Base-by-base conservation (phyloP, 2,888 invertebrate genomes). In the Parelbella ahira region DNA sequence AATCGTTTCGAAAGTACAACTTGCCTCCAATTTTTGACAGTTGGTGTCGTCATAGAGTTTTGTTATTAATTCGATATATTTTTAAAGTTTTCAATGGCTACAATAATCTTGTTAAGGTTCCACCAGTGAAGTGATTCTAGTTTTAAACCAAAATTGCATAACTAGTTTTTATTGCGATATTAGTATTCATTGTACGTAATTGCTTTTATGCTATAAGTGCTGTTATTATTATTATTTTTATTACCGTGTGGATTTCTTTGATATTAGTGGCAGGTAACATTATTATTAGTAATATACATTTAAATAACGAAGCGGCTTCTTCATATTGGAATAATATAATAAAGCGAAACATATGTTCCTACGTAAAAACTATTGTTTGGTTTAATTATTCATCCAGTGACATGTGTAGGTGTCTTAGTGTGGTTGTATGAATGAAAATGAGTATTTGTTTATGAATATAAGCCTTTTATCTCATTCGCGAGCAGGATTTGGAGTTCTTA, bases 11-110 rank as follows among this genome's bases (percentile, higher is more conserved):
- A 51, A 51, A 50, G 46, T 45, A 36, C 45, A 46, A 45, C 51
- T 61, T 59, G 48, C 54, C 58, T 55, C 60, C 53, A 55, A 51
- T 50, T 54, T 48, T 47, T 52, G 60, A 51, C 54, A 54, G 47
- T 44, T 39, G 15, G 42, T 47, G 49, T 50, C 48, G n/a, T n/a
- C n/a, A 45, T 36, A 39, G 43, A 45, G 44, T 41, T 47, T 32
- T 32, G 30, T 51, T 46, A 42, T 4, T 8, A 21, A 4, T 48
- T 38, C 1, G 0, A 4, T 15, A n/a, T 29, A 6, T 23, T 18
- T 36, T 36, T 19, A 7, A 24, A 30, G 29, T 8, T 24, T 7
- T 30, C 24, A 38, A 38, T 38, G 38, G 38, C 38, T 29, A 29
- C 7, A 15, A 18, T 11, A 10, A 13, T 11, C 9, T 29, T 19